A percentile compares a stretch with the other conserved stretches of the same genome.
These are phyloP conservation scores for Caloenas nicobarica DNA, from an alignment of 2,113 vertebrate species.

Conservation along the genomic window DNA sequence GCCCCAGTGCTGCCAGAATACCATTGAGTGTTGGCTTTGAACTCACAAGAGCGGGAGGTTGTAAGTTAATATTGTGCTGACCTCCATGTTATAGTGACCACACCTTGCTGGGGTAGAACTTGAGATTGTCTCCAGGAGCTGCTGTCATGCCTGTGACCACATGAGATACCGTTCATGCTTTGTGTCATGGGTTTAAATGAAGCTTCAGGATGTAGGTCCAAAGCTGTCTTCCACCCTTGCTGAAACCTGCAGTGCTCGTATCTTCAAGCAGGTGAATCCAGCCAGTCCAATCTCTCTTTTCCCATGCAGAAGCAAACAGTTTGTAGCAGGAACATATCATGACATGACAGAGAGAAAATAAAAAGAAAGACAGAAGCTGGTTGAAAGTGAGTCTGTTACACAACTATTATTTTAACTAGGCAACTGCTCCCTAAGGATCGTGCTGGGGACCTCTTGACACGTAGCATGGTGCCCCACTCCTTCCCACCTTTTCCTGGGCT, in stretches of 20 bases:
- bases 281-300: not conserved
- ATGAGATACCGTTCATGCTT: not conserved
- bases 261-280: not conserved
- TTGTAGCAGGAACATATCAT: not conserved
- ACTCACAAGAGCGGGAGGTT: not conserved
- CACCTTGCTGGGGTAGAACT: not conserved
- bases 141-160: fast-evolving
- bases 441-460: not conserved
- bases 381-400: not conserved
- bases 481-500: not conserved
- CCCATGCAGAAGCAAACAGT: not conserved
- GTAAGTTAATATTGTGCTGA: not conserved
- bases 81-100: not conserved
- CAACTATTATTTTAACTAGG: not conserved
- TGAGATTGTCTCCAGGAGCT: not conserved
- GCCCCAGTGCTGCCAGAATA: not conserved
- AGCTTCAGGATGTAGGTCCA: not conserved
- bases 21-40: not conserved
- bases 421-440: not conserved
- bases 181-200: not conserved
- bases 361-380: not conserved
- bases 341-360: not conserved
- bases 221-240: not conserved
- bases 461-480: not conserved
- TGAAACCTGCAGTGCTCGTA: not conserved